These are phyloP conservation scores for Cryptus viduatorius DNA, from an alignment of 2,888 invertebrate genomes.

Conservation along the genomic window DNA sequence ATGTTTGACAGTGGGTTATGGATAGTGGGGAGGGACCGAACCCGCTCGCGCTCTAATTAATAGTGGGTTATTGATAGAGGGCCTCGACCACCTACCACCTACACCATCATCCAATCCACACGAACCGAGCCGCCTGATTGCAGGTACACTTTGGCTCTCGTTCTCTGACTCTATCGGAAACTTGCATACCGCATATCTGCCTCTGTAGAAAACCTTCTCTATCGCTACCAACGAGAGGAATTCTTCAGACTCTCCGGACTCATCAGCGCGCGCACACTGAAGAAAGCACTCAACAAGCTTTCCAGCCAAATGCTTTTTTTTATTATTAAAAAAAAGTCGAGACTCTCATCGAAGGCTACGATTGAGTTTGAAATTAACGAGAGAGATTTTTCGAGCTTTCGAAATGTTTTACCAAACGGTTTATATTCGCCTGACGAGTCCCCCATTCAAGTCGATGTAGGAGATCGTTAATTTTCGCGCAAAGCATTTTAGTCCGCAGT, in stretches of 20 bases:
- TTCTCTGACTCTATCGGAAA: conserved; percentile 43
- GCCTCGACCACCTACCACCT: conserved; percentile 53
- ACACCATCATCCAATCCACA: conserved; percentile 42
- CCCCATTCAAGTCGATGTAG: neutral
- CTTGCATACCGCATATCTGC: conserved; percentile 33
- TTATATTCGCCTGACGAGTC: neutral
- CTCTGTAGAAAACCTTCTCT: conserved; percentile 3
- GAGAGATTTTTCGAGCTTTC: neutral
- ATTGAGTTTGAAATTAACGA: conserved; percentile 36
- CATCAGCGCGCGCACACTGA: conserved; percentile 13
- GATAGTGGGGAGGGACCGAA: conserved; percentile 55
- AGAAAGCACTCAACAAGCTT: conserved; percentile 15
- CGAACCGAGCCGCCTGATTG: conserved; percentile 63
- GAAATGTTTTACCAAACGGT: neutral
- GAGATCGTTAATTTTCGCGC: neutral
- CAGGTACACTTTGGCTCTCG: conserved; percentile 65
- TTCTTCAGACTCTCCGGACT: conserved; percentile 14
- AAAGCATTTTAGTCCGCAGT: neutral
- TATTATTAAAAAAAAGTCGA: neutral
- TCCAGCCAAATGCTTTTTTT: conserved; percentile 2
- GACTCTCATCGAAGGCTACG: neutral
- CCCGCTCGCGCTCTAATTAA: conserved; percentile 71
- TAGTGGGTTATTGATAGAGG: conserved; percentile 69
- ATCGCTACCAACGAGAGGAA: neutral
- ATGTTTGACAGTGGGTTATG: conserved; percentile 73